These are phyloP conservation scores for Pelusios castaneus DNA, from an alignment of 2,113 vertebrate species.

Conservation along the genomic window DNA sequence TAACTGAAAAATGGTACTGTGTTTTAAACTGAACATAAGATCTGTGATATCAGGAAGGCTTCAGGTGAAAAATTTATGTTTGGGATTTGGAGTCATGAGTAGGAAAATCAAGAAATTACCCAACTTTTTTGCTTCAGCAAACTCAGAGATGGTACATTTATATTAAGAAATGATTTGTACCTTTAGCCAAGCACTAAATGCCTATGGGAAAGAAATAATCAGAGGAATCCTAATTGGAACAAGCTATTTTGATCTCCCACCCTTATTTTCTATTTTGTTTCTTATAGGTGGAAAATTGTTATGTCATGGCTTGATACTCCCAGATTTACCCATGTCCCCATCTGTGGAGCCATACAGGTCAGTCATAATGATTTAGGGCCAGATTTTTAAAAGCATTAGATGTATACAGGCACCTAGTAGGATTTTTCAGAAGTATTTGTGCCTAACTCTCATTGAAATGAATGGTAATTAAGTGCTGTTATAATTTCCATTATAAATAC, in stretches of 20 bases:
- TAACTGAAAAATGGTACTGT: background rate
- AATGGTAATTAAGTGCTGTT: background rate
- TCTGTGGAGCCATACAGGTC: background rate
- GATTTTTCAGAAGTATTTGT: background rate
- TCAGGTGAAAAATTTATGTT: background rate
- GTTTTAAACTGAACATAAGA: background rate
- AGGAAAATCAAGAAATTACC: background rate
- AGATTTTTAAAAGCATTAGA: background rate
- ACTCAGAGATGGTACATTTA: background rate
- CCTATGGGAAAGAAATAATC: background rate
- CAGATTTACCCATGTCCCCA: background rate
- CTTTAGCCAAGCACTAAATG: background rate
- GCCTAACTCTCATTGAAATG: background rate
- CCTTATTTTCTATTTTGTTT: background rate
- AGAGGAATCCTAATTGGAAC: background rate
- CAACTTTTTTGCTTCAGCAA: background rate
- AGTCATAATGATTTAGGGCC: background rate
- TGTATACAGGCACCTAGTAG: background rate
- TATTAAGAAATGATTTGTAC: accelerated
- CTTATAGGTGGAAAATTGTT: background rate
- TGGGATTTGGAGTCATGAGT: background rate
- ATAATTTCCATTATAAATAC: background rate
- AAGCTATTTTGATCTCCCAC: background rate
- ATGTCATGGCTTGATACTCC: background rate
- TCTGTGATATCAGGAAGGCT: background rate